Evolutionary conservation across 2,797 vertebrate genomes (phyloP), one percentile per base, ranked within the genome.

Genomic region (Phrynocephalus forsythii): DNA sequence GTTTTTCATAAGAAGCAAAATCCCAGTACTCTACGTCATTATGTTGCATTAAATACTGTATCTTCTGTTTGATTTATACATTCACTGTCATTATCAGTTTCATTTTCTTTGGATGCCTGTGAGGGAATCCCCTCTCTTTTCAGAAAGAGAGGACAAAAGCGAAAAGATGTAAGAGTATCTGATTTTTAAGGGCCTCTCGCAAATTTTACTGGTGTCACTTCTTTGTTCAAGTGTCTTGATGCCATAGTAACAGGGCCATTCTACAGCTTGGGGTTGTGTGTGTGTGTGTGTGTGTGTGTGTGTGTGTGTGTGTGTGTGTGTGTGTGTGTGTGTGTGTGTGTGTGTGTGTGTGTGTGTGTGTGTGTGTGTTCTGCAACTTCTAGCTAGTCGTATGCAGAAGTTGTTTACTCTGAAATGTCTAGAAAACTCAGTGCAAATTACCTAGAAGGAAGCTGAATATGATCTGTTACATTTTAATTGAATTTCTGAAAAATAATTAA

Each of bases 1-100:
- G 24, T 30, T 82, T 68, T 9, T 52, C 13, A 67, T 33, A 82
- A 63, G 72, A 76, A 82, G 75, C 71, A 87, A 87, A 73, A 66
- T 86, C 28, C 2, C 69, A 20, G 11, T 56, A 33, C 10, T 75
- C 30, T 72, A 44, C 28, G 44, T 63, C 52, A 30, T 48, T 48
- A 78, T 52, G 44, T 38, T 63, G 72, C 56, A 67, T 15, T 67
- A 67, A 80, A 86, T 60, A 16, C n/a, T 69, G 13, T 1, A 52
- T 30, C n/a, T 69, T 72, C 67, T 72, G 6, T 86, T 68, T 26
- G 26, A 6, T 73, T 72, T 6, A 2, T 77, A 8, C 26, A 60
- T 15, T 44, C 26, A 67, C 11, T 20, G 77, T 48, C 20, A 66
- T 8, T 71, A 80, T 66, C 6, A 15, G 84, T 6, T 48, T 13